Base-by-base conservation (phyloP, 2,113 vertebrate genomes). In the Colistium nudipinnis region DNA sequence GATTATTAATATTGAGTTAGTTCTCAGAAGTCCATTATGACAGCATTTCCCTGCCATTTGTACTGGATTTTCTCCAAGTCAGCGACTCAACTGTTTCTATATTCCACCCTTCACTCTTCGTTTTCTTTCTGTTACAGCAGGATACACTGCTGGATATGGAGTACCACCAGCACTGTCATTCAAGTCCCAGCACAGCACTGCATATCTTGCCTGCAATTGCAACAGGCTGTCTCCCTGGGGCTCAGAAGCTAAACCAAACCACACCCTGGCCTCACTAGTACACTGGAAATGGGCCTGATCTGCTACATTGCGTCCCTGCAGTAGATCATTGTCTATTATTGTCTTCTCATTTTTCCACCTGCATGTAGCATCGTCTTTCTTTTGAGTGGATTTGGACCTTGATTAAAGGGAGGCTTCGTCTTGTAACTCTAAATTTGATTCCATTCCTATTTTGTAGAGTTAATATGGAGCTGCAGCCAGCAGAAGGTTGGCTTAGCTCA, bases 151-250 rank as follows among this genome's bases (percentile, higher is more conserved):
- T 38, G 56, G 52, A 55, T 62, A 35, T 28, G 62, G 45, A 45
- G 59, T 70, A 57, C 51, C 47, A 48, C 66, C 63, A 20, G 41
- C 49, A 74, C 69, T 62, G 76, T 70, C 52, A 70, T 78, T 84
- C 85, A 84, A 59, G 86, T 82, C 83, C 81, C 48, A 12, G 81
- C 76, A 86, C 71, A 88, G 72, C 64, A 12, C 28, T 28, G 27
- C 80, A 85, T 86, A 83, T 73, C 75, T 88, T 57, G 82, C 76
- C 75, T 85, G 72, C 71, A 71, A 72, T 60, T 74, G 67, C 56
- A 80, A 70, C 66, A 77, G 52, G 54, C 59, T 35, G 38, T 49
- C 53, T 56, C 72, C 82, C 62, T 6, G 31, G 25, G 82, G 80
- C 72, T 45, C 28, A 10, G 28, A 62, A 52, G 17, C 27, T 35